phyloP scores from a whole-genome alignment of 2,113 vertebrate genomes.

The Oreochromis tanganicae region DNA sequence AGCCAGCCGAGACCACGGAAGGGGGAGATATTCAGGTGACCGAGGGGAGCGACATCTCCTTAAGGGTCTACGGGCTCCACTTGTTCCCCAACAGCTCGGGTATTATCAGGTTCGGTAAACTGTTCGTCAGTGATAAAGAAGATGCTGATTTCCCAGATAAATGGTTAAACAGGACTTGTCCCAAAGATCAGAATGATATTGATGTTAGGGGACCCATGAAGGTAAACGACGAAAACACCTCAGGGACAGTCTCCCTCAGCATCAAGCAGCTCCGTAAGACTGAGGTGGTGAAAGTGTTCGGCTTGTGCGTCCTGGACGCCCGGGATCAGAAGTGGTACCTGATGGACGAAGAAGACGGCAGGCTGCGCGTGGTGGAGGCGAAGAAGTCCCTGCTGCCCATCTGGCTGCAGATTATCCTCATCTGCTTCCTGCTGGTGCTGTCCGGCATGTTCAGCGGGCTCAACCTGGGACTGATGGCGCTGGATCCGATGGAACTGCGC shows the following conservation, averaged over 20 bases:
- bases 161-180: constrained; percentile 70
- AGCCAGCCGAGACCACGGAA: constrained; percentile 51
- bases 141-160: constrained; percentile 22
- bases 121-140: constrained; percentile 20
- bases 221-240: constrained; percentile 67
- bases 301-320: constrained; percentile 75
- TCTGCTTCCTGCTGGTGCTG: constrained; percentile 76
- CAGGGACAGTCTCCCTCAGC: constrained; percentile 73
- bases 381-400: constrained; percentile 77
- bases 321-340: constrained; percentile 70
- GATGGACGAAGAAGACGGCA: constrained; percentile 71
- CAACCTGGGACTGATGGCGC: constrained; percentile 93
- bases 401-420: constrained; percentile 85
- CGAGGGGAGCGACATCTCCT: constrained; percentile 78
- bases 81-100: constrained; percentile 63
- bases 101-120: constrained; percentile 77
- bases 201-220: constrained; percentile 33
- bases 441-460: constrained; percentile 98
- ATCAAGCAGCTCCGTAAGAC: constrained; percentile 85
- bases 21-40: constrained; percentile 81
- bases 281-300: constrained; percentile 80
- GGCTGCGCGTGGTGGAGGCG: constrained; percentile 81
- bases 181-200: constrained; percentile 76
- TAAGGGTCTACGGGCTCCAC: constrained; percentile 84
- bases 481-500: constrained; percentile 97